Evolutionary conservation across 2,888 invertebrate species (phyloP).

Genomic region (Megamerina dolium): DNA sequence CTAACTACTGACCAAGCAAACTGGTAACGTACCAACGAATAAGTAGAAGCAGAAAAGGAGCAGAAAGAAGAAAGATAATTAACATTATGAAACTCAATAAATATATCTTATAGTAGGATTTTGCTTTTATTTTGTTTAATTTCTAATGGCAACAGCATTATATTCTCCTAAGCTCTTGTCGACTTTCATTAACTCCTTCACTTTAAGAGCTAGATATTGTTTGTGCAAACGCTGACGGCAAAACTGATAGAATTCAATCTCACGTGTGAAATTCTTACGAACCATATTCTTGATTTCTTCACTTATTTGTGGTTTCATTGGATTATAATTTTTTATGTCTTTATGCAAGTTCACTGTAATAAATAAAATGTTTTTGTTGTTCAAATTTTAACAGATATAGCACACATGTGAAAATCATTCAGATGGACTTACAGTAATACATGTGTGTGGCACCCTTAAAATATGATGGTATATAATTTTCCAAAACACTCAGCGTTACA

Average conservation of each 20-base stretch:
- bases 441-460: constrained; percentile 70
- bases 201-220: constrained; percentile 64
- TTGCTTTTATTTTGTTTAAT: constrained; percentile 1
- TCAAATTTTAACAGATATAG: neutral
- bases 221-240: constrained; percentile 76
- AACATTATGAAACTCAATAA: neutral
- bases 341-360: constrained; percentile 34
- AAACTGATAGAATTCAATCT: constrained; percentile 90
- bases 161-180: constrained; percentile 23
- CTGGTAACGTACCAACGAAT: too few species aligned
- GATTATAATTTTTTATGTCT: constrained; percentile 70
- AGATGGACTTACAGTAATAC: constrained; percentile 56
- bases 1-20: too few species aligned
- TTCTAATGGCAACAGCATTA: neutral
- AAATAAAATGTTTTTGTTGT: neutral
- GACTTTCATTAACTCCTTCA: constrained; percentile 30
- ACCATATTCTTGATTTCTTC: constrained; percentile 78
- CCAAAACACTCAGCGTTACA: constrained; percentile 75
- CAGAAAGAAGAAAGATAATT: neutral
- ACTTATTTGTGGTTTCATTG: constrained; percentile 78
- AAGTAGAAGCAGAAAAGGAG: too few species aligned
- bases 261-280: constrained; percentile 76
- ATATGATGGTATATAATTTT: constrained; percentile 75
- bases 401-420: neutral
- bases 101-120: neutral